These are phyloP conservation scores for Diloba caeruleocephala DNA, from an alignment of 2,888 invertebrate species.

Conservation along the genomic window DNA sequence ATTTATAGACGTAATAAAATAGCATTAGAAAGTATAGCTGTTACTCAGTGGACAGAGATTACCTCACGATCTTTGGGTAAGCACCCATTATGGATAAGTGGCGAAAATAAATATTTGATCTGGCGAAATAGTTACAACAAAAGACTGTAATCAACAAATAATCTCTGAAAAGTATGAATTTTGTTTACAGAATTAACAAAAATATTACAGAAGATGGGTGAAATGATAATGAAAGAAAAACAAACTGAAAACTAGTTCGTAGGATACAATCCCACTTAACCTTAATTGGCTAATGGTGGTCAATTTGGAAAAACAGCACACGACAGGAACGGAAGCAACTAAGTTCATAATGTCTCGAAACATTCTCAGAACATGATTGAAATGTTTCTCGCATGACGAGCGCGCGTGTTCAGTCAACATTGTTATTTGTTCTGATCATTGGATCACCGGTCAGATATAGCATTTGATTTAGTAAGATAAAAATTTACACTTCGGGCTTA, in stretches of 20 bases:
- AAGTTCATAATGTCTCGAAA: constrained; percentile 67
- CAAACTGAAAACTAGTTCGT: constrained; percentile 30
- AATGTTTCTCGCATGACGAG: constrained; percentile 68
- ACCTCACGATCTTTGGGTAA: constrained; percentile 48
- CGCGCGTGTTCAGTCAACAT: constrained; percentile 51
- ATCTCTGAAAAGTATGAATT: not conserved
- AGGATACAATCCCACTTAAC: constrained; percentile 55
- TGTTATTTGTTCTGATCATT: constrained; percentile 54
- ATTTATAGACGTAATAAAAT: constrained; percentile 86
- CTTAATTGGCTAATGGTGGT: constrained; percentile 57
- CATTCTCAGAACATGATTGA: constrained; percentile 71
- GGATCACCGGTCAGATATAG: constrained; percentile 54
- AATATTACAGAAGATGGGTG: not conserved
- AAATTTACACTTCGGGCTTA: constrained; percentile 20
- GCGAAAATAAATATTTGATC: constrained; percentile 24
- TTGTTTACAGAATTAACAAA: not conserved
- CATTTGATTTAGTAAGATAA: constrained; percentile 40
- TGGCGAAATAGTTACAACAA: constrained; percentile 4
- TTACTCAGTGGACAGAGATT: constrained; percentile 52
- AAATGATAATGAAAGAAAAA: constrained; percentile 28
- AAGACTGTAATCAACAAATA: constrained; percentile 19
- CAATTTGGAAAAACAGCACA: constrained; percentile 55
- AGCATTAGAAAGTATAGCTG: constrained; percentile 73
- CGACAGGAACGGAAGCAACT: constrained; percentile 61
- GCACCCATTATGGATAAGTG: constrained; percentile 51